Percentiles rank a stretch among this genome's conserved stretches.
These are phyloP conservation scores for Hydraecia micacea DNA, from an alignment of 2,888 invertebrate species.

Conservation along the genomic window DNA sequence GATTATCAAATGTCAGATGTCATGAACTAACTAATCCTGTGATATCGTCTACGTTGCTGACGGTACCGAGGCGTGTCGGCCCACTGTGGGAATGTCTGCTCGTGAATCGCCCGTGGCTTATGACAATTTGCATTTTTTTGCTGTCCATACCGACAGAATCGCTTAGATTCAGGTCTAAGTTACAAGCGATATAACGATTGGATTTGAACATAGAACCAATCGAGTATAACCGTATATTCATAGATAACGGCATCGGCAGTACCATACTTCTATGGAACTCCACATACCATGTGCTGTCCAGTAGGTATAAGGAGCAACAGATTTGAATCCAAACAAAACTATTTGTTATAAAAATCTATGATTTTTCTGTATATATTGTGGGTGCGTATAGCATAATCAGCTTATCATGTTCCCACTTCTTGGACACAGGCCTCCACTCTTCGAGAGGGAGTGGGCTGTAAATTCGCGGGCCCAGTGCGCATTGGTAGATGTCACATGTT, in stretches of 20 bases:
- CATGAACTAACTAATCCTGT: conserved; percentile 22
- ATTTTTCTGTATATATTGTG: not conserved
- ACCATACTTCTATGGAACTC: not conserved
- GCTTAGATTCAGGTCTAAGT: conserved; percentile 71
- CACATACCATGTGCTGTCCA: not conserved
- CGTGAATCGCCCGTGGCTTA: conserved; percentile 90
- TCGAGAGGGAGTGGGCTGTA: too few species aligned
- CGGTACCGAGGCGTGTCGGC: conserved; percentile 80
- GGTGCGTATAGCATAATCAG: not conserved
- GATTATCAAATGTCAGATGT: conserved; percentile 28
- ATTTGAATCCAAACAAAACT: not conserved
- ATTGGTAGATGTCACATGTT: too few species aligned
- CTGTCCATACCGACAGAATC: conserved; percentile 81
- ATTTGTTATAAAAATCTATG: not conserved
- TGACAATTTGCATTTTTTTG: conserved; percentile 91
- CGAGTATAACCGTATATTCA: not conserved
- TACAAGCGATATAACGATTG: conserved; percentile 43
- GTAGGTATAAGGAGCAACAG: not conserved
- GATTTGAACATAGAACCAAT: not conserved
- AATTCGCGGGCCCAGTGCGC: too few species aligned
- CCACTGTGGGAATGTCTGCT: conserved; percentile 90
- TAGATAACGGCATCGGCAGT: not conserved
- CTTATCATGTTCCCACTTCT: too few species aligned
- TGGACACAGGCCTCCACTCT: too few species aligned
- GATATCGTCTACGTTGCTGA: conserved; percentile 70